Percentiles rank a stretch among this genome's conserved stretches.
Evolutionary conservation across 2,888 invertebrate species (phyloP).

Genomic region (Dasypolia templi): DNA sequence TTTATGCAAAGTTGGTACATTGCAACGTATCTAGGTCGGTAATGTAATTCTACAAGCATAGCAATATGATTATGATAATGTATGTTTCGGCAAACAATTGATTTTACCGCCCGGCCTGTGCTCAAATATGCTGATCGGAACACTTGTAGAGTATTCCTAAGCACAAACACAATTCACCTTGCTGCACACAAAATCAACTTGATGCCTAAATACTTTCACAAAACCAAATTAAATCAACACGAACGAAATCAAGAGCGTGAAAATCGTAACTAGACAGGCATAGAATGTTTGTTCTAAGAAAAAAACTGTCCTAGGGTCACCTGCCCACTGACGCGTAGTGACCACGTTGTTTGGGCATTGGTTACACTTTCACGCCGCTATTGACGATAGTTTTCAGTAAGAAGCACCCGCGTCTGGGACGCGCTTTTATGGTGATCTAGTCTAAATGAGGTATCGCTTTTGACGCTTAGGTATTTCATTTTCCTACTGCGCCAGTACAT

Average conservation of each 20-base stretch:
- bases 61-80: background rate
- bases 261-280: constrained; percentile 32
- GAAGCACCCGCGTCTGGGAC: constrained; percentile 43
- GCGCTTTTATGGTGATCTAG: constrained; percentile 36
- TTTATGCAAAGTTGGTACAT: constrained; percentile 6
- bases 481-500: background rate
- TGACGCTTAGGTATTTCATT: constrained; percentile 15
- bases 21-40: constrained; percentile 22
- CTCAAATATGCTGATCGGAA: background rate
- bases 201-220: constrained; percentile 34
- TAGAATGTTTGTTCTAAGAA: constrained; percentile 41
- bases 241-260: constrained; percentile 28
- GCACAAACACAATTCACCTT: background rate
- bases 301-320: constrained; percentile 53
- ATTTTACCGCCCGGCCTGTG: background rate
- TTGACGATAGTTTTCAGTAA: constrained; percentile 57
- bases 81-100: background rate
- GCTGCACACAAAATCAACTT: background rate
- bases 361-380: constrained; percentile 63
- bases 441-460: constrained; percentile 36
- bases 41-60: background rate
- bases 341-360: constrained; percentile 42
- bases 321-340: constrained; percentile 49
- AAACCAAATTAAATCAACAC: constrained; percentile 22
- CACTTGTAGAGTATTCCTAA: background rate